Conservation (phyloP, 2,888 invertebrate species). For the Oxycera nigricornis region DNA sequence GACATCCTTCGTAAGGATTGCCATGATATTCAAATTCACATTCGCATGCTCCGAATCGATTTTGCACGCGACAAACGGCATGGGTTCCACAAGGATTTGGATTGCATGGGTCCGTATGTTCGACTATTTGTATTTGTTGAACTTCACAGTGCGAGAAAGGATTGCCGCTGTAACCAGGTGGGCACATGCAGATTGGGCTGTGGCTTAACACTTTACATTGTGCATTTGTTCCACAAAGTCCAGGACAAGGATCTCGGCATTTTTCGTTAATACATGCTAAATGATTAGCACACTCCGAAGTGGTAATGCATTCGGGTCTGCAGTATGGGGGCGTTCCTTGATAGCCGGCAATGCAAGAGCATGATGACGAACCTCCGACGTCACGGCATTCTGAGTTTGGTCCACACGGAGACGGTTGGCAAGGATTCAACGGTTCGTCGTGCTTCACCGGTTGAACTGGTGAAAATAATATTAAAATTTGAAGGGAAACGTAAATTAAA, state of each 20-base stretch:
- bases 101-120: slow-evolving; percentile 65
- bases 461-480: too few relatives aligned
- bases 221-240: slow-evolving; percentile 68
- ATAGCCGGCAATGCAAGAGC: slow-evolving; percentile 71
- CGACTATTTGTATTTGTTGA: slow-evolving; percentile 44
- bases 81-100: slow-evolving; percentile 82
- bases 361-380: slow-evolving; percentile 63
- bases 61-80: slow-evolving; percentile 72
- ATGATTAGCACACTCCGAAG: slow-evolving; percentile 72
- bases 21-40: slow-evolving; percentile 76
- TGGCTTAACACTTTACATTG: slow-evolving; percentile 68
- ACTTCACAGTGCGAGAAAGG: slow-evolving; percentile 64
- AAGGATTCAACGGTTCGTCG: slow-evolving; percentile 57
- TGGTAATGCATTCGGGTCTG: slow-evolving; percentile 75
- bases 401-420: slow-evolving; percentile 65
- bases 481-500: too few relatives aligned
- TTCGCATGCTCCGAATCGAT: slow-evolving; percentile 71
- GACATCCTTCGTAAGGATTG: slow-evolving; percentile 78
- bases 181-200: slow-evolving; percentile 66
- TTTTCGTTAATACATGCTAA: slow-evolving; percentile 75
- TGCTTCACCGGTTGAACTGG: slow-evolving; percentile 41
- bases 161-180: slow-evolving; percentile 72
- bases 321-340: slow-evolving; percentile 74
- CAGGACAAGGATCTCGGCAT: slow-evolving; percentile 76
- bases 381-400: slow-evolving; percentile 65